Evolutionary conservation across 2,797 vertebrate genomes (phyloP), one percentile per base, ranked within the genome.

Genomic region (Glyptemys insculpta): DNA sequence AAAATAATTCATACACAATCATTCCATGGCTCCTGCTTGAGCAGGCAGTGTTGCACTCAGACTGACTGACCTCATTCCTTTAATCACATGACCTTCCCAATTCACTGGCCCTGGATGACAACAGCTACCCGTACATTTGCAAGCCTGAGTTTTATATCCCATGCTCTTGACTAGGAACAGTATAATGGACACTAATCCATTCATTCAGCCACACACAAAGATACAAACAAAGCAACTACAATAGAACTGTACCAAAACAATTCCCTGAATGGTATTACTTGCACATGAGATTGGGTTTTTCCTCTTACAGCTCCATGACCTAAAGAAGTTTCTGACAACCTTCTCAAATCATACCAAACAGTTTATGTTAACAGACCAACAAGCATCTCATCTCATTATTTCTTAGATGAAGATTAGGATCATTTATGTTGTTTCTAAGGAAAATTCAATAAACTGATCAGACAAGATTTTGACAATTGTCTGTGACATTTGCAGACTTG

Each of bases 61-160:
- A 31, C 0, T 0, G 47, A 37, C 50, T 95, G 76, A 95, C 76
- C 92, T 90, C 47, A 8, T 88, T 97, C 72, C 78, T 90, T 79
- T 90, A 86, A 90, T 78, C 90, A 54, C 27, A 62, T 0, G 0
- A 91, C 79, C 89, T 79, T 96, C 86, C 76, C 9, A 3, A 82
- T 81, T 96, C 68, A 68, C 52, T 15, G 62, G 80, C 53, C 78
- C 57, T 68, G 49, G 72, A 94, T 49, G 87, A 85, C 86, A 94
- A 79, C 15, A 0, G 23, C 68, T 79, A 81, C 65, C 0, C 0
- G 31, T 52, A 85, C 65, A 41, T 52, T 82, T 83, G 92, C 31
- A 89, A 86, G 83, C 56, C 74, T 0, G 14, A 85, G 44, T 79
- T 59, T 29, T 81, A 79, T 2, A 83, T 12, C 15, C 34, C 41